A percentile compares a stretch with the other conserved stretches of the same genome.
Conservation (phyloP, 2,797 vertebrate species). For the Lepidocolaptes lacrymiger region DNA sequence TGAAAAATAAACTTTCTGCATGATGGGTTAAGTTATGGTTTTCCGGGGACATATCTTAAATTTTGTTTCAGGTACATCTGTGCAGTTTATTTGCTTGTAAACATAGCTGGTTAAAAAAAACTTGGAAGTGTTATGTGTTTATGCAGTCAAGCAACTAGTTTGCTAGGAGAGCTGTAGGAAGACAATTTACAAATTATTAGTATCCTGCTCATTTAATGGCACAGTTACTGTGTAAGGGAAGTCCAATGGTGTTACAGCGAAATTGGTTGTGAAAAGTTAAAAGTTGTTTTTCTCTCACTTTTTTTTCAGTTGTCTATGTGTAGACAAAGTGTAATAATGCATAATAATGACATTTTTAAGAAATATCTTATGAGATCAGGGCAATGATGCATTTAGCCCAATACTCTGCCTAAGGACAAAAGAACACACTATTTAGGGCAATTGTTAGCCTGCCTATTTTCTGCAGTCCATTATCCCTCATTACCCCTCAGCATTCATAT, state of each 20-base stretch:
- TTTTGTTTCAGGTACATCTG: neutral
- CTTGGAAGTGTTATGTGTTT: neutral
- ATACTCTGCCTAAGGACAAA: neutral
- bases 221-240: neutral
- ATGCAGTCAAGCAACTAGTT: neutral
- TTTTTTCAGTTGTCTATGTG: neutral
- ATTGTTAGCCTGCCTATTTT: neutral
- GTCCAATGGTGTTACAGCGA: neutral
- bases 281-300: neutral
- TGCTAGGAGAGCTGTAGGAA: neutral
- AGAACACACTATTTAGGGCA: neutral
- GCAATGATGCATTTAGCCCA: neutral
- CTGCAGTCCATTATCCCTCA: neutral
- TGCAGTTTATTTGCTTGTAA: neutral
- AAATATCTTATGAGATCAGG: neutral
- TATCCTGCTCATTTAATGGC: neutral
- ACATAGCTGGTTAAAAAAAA: neutral
- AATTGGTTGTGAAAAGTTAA: neutral
- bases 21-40: neutral
- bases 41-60: neutral
- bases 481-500: neutral
- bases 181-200: neutral
- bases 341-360: neutral
- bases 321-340: neutral
- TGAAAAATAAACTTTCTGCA: neutral